phyloP scores from a whole-genome alignment of 2,113 vertebrate genomes.

The Dermatemys mawii region DNA sequence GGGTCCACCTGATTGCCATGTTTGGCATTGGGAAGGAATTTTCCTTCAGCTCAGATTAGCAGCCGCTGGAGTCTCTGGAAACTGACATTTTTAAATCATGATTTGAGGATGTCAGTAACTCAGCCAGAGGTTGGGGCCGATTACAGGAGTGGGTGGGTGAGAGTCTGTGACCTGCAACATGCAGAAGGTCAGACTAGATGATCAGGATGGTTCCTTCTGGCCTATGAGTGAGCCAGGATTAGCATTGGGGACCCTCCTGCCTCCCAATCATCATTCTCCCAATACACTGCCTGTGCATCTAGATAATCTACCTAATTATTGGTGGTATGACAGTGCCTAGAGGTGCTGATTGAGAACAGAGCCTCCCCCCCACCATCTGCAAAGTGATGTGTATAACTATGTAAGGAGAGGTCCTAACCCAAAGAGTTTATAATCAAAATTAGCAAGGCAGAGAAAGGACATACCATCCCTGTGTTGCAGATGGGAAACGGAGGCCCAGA shows the following conservation, averaged over 20 bases:
- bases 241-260: background rate
- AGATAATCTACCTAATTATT: background rate
- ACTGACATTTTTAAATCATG: background rate
- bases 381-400: too few relatives aligned
- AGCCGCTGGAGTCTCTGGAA: background rate
- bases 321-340: background rate
- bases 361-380: too few relatives aligned
- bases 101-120: background rate
- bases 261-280: background rate
- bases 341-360: background rate
- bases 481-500: background rate
- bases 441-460: background rate
- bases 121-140: background rate
- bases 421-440: background rate
- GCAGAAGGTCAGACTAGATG: background rate
- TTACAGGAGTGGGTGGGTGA: background rate
- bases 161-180: background rate
- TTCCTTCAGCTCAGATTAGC: background rate
- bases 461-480: accelerated
- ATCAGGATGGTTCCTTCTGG: background rate
- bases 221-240: background rate
- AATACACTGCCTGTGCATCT: background rate
- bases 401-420: background rate
- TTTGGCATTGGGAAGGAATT: background rate
- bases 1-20: background rate